Percentiles rank a stretch among this genome's conserved stretches.
Conservation (phyloP, 2,113 vertebrate genomes). For the Tretioscincus oriximinensis region DNA sequence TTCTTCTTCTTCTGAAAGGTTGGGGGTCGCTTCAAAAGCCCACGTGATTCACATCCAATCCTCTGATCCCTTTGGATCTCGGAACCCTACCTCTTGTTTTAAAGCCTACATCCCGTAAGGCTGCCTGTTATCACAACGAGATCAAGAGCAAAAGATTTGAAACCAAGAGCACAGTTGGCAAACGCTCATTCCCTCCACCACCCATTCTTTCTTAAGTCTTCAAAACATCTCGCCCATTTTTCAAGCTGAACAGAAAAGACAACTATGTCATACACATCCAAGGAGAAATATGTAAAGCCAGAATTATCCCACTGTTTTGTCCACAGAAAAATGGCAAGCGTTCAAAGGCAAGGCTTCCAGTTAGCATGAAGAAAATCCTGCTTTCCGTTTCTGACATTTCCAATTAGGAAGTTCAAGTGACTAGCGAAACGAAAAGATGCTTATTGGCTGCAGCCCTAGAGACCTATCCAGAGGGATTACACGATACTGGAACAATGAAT, state of each 20-base stretch:
- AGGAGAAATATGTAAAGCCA: conserved; percentile 27
- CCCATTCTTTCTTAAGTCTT: conserved; percentile 8
- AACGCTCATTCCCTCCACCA: background rate
- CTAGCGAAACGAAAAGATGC: background rate
- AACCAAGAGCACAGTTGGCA: background rate
- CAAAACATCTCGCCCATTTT: background rate
- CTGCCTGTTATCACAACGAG: conserved; percentile 1
- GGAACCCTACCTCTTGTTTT: background rate
- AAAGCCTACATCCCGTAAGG: background rate
- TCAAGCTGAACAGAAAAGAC: conserved; percentile 9
- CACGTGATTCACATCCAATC: background rate
- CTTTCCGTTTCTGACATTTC: background rate
- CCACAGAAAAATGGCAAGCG: background rate
- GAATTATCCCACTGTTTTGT: background rate
- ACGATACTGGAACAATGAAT: too few relatives aligned
- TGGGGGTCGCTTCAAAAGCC: conserved; percentile 17
- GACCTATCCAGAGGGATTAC: too few relatives aligned
- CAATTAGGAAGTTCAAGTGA: background rate
- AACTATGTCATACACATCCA: conserved; percentile 26
- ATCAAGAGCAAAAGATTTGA: background rate
- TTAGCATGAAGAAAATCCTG: background rate
- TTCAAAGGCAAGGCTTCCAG: background rate
- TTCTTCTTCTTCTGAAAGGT: conserved; percentile 13
- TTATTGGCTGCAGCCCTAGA: too few relatives aligned
- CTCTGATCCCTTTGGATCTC: conserved; percentile 24